Evolutionary conservation across 2,888 invertebrate genomes (phyloP), one percentile per base, ranked within the genome.

Genomic region (Nemotelus nigrinus): DNA sequence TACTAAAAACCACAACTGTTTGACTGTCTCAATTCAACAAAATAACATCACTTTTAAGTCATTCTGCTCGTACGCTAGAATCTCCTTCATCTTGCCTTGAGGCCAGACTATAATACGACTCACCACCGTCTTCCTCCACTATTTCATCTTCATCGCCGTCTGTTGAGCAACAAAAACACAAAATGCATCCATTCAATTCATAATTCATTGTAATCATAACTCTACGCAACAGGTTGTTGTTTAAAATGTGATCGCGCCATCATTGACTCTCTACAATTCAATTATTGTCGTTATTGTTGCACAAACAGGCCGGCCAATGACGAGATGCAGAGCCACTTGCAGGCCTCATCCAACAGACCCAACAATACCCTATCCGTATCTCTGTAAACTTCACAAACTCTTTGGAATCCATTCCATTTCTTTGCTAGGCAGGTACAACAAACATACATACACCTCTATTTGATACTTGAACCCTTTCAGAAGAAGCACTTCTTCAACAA

Each of bases 241-340:
- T 70, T n/a, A 55, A 43, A 39, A 55, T 55, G 70, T 53, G 70
- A 70, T 70, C 41, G 53, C 53, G 70, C 10, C 53, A 68, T 68
- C 41, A 47, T 53, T 70, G n/a, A 67, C 48, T 67, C 57, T 57
- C n/a, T 55, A 70, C 70, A 70, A 70, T 70, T 70, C 70, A 70
- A 70, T 70, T 70, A 70, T 70, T 70, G 70, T 70, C 70, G 70
- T 55, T 70, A 70, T 70, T 70, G 39, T 55, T 70, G 55, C 53
- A 3, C 63, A 57, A 25, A 25, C 25, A 25, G 25, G 25, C 25
- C 25, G 25, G 25, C 25, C 25, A 25, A 25, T 25, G 25, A 25
- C 25, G 25, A 25, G 25, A 25, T 25, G 25, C 25, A 25, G 25
- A 25, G 25, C 25, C 25, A 25, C 25, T 25, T 25, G 25, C 25